These are phyloP conservation scores for Pocillopora meandrina DNA, from an alignment of 92 coral and sea anemone species.

Conservation along the genomic window DNA sequence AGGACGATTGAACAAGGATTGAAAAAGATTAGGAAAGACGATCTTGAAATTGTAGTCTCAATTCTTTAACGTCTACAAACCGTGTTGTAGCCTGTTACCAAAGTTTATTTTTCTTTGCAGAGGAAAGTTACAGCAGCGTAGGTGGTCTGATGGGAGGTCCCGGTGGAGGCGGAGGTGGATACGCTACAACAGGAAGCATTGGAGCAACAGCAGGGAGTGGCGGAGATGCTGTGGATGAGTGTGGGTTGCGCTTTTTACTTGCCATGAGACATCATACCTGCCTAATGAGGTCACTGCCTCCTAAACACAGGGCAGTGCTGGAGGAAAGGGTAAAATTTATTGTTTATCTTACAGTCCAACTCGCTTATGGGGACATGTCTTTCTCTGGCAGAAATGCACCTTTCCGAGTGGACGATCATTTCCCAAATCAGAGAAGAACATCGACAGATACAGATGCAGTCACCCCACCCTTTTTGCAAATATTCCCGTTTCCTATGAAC, in stretches of 20 bases:
- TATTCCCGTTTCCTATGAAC: background rate
- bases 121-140: conserved; percentile 65
- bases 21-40: too few relatives aligned
- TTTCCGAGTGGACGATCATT: background rate
- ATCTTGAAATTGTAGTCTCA: background rate
- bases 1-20: too few relatives aligned
- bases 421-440: background rate
- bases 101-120: conserved; percentile 35
- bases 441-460: background rate
- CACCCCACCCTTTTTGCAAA: background rate
- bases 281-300: conserved; percentile 91
- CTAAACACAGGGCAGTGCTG: conserved; percentile 73
- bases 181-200: conserved; percentile 98
- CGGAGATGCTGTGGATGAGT: conserved; percentile 99
- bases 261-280: conserved; percentile 99
- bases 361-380: background rate
- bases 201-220: conserved; percentile 99
- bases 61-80: background rate
- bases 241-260: conserved; percentile 93
- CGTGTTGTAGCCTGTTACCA: background rate
- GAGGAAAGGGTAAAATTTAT: conserved; percentile 77
- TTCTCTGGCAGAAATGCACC: background rate
- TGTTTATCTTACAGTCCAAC: too few relatives aligned
- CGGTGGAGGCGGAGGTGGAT: conserved; percentile 99
- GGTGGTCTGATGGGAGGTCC: conserved; percentile 99